These are phyloP conservation scores for Lasioglossum zephyrum DNA, from an alignment of 2,888 invertebrate genomes.

Conservation along the genomic window DNA sequence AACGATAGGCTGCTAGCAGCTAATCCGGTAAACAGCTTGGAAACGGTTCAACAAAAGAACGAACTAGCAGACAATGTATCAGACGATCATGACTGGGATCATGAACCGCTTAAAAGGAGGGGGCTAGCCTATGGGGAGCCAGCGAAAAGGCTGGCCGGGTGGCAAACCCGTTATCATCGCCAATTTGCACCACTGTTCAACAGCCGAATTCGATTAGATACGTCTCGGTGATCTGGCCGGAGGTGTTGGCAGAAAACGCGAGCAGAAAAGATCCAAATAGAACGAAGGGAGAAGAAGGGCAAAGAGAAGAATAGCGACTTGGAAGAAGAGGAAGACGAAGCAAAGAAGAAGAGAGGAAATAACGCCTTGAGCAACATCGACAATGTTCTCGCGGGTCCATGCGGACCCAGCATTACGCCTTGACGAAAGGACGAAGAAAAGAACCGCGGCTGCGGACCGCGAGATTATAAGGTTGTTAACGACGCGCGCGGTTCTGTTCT, in stretches of 20 bases:
- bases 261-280: not conserved
- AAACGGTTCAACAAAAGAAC: not conserved
- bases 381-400: slow-evolving; percentile 32
- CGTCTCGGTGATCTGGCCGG: slow-evolving; percentile 16
- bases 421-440: slow-evolving; percentile 20
- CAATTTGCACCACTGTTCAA: slow-evolving; percentile 48
- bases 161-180: slow-evolving; percentile 36
- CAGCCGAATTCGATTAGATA: slow-evolving; percentile 46
- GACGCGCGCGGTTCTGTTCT: slow-evolving; percentile 52
- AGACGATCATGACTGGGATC: not conserved
- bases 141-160: not conserved
- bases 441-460: slow-evolving; percentile 15
- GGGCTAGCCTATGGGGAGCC: not conserved
- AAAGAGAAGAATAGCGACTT: not conserved
- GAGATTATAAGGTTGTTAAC: slow-evolving; percentile 63
- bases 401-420: slow-evolving; percentile 44
- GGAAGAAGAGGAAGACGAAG: not conserved
- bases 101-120: not conserved
- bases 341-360: not conserved
- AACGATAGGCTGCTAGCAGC: not conserved
- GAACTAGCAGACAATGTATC: not conserved
- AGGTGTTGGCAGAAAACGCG: slow-evolving; percentile 20
- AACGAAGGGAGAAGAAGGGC: not conserved
- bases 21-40: not conserved
- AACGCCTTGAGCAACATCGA: not conserved